Conservation (phyloP, 2,797 vertebrate genomes). For the Oophaga sylvatica region DNA sequence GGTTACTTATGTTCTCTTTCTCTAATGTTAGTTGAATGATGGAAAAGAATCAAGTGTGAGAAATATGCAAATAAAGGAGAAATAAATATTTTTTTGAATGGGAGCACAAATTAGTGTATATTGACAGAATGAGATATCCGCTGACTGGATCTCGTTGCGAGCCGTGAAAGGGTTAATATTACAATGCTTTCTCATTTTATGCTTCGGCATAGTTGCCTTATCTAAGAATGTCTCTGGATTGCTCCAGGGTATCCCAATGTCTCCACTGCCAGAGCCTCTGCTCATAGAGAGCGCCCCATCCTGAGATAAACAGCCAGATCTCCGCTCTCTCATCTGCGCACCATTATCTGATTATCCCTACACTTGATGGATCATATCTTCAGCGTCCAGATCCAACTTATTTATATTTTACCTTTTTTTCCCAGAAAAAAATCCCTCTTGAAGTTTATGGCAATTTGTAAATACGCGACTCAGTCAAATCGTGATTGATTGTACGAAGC, state of each 20-base stretch:
- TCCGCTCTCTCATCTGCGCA: constrained; percentile 40
- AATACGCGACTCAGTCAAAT: constrained; percentile 17
- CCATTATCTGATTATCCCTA: constrained; percentile 41
- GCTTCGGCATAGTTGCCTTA: constrained; percentile 51
- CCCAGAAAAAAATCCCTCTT: constrained; percentile 3
- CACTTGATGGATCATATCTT: constrained; percentile 51
- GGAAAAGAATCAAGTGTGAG: too few species aligned
- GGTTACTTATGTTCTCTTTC: too few species aligned
- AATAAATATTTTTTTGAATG: too few species aligned
- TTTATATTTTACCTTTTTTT: constrained; percentile 35
- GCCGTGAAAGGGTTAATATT: neutral
- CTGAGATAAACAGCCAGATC: constrained; percentile 44
- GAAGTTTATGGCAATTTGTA: constrained; percentile 36
- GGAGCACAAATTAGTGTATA: too few species aligned
- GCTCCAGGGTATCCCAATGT: constrained; percentile 16
- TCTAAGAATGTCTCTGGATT: constrained; percentile 61
- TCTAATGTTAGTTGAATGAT: too few species aligned
- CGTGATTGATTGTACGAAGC: neutral
- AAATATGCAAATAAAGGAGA: too few species aligned
- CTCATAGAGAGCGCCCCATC: constrained; percentile 20
- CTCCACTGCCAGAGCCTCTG: constrained; percentile 30
- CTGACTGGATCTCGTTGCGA: too few species aligned
- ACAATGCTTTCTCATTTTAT: constrained; percentile 15
- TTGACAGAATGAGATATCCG: too few species aligned
- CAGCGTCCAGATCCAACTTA: constrained; percentile 37